Evolutionary conservation across 2,797 vertebrate genomes (phyloP), one percentile per base, ranked within the genome.

Genomic region (Champsocephalus esox): DNA sequence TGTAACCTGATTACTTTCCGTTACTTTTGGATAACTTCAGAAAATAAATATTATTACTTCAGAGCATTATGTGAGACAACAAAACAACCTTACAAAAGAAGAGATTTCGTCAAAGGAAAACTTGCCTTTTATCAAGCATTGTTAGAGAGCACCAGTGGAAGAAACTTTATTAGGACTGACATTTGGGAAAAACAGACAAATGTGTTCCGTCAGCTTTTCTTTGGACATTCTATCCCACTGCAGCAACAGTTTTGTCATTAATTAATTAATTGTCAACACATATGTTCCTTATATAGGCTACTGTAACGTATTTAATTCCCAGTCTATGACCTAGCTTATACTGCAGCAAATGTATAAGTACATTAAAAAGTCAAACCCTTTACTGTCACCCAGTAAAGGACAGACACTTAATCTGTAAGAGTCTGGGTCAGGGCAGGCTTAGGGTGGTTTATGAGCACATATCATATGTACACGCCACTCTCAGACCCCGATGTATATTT

Each of bases 321-420:
- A 17, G 2, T 50, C 12, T 32, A 1, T 19, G 28, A 57, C 71
- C 49, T 14, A 12, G 14, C 34, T 81, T 50, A 46, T 51, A 21
- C 12, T 19, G 12, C 75, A 77, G 28, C 8, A 6, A n/a, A 32
- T 73, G 38, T 55, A 56, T 72, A 55, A 59, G 57, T 13, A 59
- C 60, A 46, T 12, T 58, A 11, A 52, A 71, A 79, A 66, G 78
- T 78, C 85, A 86, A 67, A 69, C 9, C 0, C 19, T 71, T 65
- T 48, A 50, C 12, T 58, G 34, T 60, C 64, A 66, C 48, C 52
- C 56, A 24, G 38, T 49, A 55, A 51, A 72, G 57, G 19, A 75
- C 75, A 73, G 67, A 82, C 66, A 13, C 55, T 68, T 73, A 51
- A 68, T 78, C 77, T 76, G 84, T 54, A 67, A 70, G 51, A 67